Evolutionary conservation across 2,113 vertebrate genomes (phyloP).

Genomic region (Pterocles gutturalis): DNA sequence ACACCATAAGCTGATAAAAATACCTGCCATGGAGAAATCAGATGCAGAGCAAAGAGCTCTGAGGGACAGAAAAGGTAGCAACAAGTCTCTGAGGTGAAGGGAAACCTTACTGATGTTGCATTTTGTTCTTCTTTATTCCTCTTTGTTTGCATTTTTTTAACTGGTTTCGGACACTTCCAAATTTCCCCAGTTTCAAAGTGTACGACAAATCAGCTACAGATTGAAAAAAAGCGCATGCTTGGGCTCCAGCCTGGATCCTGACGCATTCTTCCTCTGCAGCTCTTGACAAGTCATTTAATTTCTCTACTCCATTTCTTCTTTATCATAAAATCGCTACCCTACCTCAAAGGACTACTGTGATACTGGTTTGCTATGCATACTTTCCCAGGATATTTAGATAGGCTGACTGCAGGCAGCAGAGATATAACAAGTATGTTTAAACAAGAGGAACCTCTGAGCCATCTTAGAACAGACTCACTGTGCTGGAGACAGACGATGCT

Average conservation of each 20-base stretch:
- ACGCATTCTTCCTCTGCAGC: neutral
- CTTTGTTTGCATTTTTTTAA: neutral
- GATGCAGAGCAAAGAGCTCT: neutral
- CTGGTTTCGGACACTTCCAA: neutral
- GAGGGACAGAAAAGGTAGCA: neutral
- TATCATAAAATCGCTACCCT: neutral
- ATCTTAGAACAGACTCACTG: neutral
- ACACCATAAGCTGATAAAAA: neutral
- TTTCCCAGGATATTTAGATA: neutral
- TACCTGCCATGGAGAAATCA: neutral
- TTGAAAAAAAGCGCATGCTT: neutral
- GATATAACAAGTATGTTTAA: neutral
- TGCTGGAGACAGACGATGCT: neutral
- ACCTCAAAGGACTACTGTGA: neutral
- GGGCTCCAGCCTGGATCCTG: neutral
- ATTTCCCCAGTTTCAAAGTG: neutral
- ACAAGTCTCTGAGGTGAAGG: neutral
- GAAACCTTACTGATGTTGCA: neutral
- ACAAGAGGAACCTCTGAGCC: neutral
- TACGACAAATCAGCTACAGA: neutral
- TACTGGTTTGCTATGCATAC: neutral
- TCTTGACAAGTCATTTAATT: neutral
- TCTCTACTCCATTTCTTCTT: neutral
- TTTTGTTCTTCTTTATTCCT: neutral
- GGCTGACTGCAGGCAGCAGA: neutral